Percentiles rank a stretch among this genome's conserved stretches.
Conservation (phyloP, 2,797 vertebrate genomes). For the Squalus acanthias region DNA sequence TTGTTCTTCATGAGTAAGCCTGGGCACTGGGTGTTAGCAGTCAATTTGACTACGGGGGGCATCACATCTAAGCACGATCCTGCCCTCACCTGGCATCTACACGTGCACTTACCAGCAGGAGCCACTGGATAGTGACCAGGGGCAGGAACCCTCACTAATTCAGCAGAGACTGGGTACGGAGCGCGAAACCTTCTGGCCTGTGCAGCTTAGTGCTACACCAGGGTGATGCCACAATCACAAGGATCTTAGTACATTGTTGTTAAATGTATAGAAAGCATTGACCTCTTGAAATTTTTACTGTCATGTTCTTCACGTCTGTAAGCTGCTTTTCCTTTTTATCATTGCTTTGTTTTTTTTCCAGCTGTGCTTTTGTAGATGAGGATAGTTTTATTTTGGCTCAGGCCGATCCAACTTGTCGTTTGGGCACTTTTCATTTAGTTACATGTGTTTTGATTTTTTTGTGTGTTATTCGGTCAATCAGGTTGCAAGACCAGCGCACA, state of each 20-base stretch:
- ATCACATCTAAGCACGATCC: not conserved
- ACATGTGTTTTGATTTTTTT: slow-evolving; percentile 62
- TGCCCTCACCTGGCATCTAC: not conserved
- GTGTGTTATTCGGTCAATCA: slow-evolving; percentile 80
- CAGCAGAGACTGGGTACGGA: not conserved
- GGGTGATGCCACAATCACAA: not conserved
- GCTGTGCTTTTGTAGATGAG: not conserved
- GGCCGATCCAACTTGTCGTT: not conserved
- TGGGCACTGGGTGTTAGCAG: not conserved
- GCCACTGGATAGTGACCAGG: not conserved
- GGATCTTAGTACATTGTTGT: not conserved
- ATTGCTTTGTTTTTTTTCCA: not conserved
- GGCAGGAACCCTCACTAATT: not conserved
- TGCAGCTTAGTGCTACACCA: not conserved
- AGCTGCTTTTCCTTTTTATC: not conserved
- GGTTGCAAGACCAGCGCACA: slow-evolving; percentile 82
- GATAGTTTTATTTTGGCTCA: not conserved
- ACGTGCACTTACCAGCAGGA: not conserved
- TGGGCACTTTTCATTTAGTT: not conserved
- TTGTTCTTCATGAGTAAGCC: not conserved
- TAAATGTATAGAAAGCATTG: not conserved
- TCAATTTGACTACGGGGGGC: not conserved
- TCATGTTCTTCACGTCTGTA: not conserved
- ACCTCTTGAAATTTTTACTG: not conserved
- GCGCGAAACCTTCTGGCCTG: not conserved